Percentiles rank a stretch among this genome's conserved stretches.
Conservation (phyloP, 1,140 invertebrate species). For the Papilio aristodemus region DNA sequence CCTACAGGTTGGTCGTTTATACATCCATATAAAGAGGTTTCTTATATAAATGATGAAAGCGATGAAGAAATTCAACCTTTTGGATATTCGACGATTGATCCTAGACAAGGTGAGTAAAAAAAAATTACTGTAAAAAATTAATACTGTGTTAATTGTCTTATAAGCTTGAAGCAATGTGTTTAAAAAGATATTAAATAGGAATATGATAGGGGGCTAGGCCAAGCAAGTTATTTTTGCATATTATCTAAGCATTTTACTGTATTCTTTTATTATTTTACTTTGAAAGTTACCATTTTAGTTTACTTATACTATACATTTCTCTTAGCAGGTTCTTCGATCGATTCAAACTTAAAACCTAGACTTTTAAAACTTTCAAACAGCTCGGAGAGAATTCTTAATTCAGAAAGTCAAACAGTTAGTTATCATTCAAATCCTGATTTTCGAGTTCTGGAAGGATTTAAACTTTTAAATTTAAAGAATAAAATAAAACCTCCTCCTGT, state of each 20-base stretch:
- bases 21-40: constrained; percentile 47
- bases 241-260: too few species aligned
- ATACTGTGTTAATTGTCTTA: too few species aligned
- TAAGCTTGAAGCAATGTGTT: too few species aligned
- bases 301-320: constrained; percentile 18
- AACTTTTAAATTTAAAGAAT: constrained; percentile 61
- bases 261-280: too few species aligned
- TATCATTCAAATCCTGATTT: constrained; percentile 70
- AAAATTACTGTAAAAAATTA: too few species aligned
- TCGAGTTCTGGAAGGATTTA: constrained; percentile 67
- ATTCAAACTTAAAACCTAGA: constrained; percentile 41
- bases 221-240: too few species aligned
- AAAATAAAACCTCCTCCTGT: constrained; percentile 46
- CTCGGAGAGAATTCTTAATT: constrained; percentile 39
- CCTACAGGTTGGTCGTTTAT: constrained; percentile 47
- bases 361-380: constrained; percentile 46
- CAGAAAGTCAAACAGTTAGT: constrained; percentile 54
- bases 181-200: too few species aligned
- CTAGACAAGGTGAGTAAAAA: constrained; percentile 55
- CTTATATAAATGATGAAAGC: constrained; percentile 50
- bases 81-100: constrained; percentile 68
- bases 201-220: too few species aligned
- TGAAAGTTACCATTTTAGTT: too few species aligned
- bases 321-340: constrained; percentile 32
- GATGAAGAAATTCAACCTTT: constrained; percentile 48